Evolutionary conservation across 2,113 vertebrate species (phyloP), one percentile per base, ranked within the genome.

Genomic region (Oreochromis aureus): DNA sequence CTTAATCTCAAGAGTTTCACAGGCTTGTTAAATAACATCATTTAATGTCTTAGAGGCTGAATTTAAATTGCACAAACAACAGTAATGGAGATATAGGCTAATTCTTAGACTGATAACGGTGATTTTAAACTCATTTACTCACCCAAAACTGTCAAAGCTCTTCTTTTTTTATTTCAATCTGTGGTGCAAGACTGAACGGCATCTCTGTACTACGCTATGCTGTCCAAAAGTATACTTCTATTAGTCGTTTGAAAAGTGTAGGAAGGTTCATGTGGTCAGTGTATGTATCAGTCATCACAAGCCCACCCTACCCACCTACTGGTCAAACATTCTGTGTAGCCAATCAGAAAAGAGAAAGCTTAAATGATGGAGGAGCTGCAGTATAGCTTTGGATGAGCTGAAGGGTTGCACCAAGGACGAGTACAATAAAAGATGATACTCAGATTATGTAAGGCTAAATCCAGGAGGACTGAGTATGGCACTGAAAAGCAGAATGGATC

Each of bases 361-460:
- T 71, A 71, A 71, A 24, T 0, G n/a, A 41, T 3, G 36, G 12
- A 15, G 36, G n/a, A 7, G 36, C 11, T 41, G 11, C 0, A 41
- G 12, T 41, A 7, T 66, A n/a, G 36, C 18, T 0, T 13, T 13
- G 39, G 19, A 69, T 41, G 63, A 41, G 36, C 3, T 69, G 63
- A 0, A 13, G 44, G 13, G 13, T 6, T 48, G 44, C 13, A 48
- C 13, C 44, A 16, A 13, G 44, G 13, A 6, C 6, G 5, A 13
- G 44, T 6, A 53, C 2, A 8, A 53, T 16, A 53, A 19, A 19
- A 39, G 16, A 53, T 51, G 16, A 19, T 6, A 18, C 7, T 19
- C 18, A 19, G 18, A 53, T 53, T 1, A 9, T 53, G 48, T 8
- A 19, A 53, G 4, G 7, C 18, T 18, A 53, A 10, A 10, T n/a